Evolutionary conservation across 1,140 invertebrate species (phyloP).

Genomic region (Drosophila nannoptera): DNA sequence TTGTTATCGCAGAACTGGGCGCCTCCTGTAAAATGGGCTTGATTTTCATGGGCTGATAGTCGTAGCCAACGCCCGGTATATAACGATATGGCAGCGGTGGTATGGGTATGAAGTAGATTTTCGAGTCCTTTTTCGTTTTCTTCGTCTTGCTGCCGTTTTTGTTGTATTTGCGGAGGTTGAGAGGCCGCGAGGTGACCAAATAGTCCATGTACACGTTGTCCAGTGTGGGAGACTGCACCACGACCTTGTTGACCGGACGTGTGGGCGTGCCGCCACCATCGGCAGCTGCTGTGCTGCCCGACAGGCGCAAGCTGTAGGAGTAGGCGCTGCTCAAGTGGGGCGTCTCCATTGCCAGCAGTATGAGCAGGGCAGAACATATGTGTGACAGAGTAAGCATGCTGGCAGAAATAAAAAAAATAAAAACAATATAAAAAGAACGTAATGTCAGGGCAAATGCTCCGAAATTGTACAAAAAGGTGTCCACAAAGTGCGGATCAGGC

Average conservation of each 20-base stretch:
- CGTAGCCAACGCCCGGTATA: slow-evolving; percentile 71
- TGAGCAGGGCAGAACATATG: slow-evolving; percentile 13
- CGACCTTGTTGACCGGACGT: slow-evolving; percentile 41
- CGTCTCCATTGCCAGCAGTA: slow-evolving; percentile 23
- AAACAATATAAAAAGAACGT: not conserved
- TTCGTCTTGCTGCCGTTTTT: slow-evolving; percentile 66
- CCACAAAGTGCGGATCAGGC: slow-evolving; percentile 27
- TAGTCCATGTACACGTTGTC: slow-evolving; percentile 73
- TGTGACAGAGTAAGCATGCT: slow-evolving; percentile 42
- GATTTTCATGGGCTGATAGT: slow-evolving; percentile 76
- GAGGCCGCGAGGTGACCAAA: slow-evolving; percentile 70
- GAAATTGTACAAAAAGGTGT: slow-evolving; percentile 31
- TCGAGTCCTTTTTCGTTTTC: slow-evolving; percentile 77
- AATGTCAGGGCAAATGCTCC: slow-evolving; percentile 40
- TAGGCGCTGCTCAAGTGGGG: slow-evolving; percentile 31
- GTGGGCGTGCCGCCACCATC: slow-evolving; percentile 8
- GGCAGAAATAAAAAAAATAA: not conserved
- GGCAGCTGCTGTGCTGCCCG: slow-evolving; percentile 20
- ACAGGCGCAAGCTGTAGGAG: slow-evolving; percentile 30
- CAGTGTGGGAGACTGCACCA: slow-evolving; percentile 67
- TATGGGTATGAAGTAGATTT: slow-evolving; percentile 77
- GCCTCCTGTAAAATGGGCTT: slow-evolving; percentile 56
- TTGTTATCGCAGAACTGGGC: slow-evolving; percentile 16
- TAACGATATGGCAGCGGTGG: slow-evolving; percentile 74
- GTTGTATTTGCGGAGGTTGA: slow-evolving; percentile 68